Evolutionary conservation across 2,888 invertebrate genomes (phyloP), one percentile per base, ranked within the genome.

Genomic region (Trichogramma evanescens): DNA sequence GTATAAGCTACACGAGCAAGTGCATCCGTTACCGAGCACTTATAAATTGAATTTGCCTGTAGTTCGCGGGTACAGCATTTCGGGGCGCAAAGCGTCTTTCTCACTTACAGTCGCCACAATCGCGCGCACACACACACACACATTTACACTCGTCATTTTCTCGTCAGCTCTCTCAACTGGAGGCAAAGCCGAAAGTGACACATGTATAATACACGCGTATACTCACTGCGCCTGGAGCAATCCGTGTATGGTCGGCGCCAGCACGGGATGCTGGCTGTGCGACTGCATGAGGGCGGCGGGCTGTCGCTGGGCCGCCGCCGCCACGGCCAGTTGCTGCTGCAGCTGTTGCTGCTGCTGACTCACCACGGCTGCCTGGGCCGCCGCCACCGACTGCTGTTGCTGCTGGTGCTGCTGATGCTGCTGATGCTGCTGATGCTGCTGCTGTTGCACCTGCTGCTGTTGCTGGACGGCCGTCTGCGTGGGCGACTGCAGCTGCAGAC

Each of bases 171-270:
- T 26, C 26, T 26, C 26, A 2, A 26, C 26, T 26, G 26, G 26
- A 26, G 26, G 26, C 26, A 26, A 26, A 45, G 8, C 45, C 2
- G 45, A 45, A 45, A 45, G 9, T n/a, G n/a, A 8, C 10, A n/a
- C 45, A 26, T 9, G 45, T 45, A 9, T n/a, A 26, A 26, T 26
- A 26, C 26, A 2, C 40, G 4, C 10, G 52, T 44, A 57, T 65
- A 72, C 72, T 71, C 66, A 74, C 72, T 74, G 73, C 58, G 72
- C 71, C 59, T 74, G 73, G 50, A 73, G 67, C 53, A 74, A 65
- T 56, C 73, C 72, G 58, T 73, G 73, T 58, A 73, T 73, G 58
- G 72, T 66, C 40, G 72, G 72, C n/a, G 72, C 66, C 52, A 74
- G 64, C 53, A 74, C 71, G 63, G 72, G 71, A 56, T 72, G 73